These are phyloP conservation scores for Azorinus chamasolen DNA, from an alignment of 2,888 invertebrate genomes.

Conservation along the genomic window DNA sequence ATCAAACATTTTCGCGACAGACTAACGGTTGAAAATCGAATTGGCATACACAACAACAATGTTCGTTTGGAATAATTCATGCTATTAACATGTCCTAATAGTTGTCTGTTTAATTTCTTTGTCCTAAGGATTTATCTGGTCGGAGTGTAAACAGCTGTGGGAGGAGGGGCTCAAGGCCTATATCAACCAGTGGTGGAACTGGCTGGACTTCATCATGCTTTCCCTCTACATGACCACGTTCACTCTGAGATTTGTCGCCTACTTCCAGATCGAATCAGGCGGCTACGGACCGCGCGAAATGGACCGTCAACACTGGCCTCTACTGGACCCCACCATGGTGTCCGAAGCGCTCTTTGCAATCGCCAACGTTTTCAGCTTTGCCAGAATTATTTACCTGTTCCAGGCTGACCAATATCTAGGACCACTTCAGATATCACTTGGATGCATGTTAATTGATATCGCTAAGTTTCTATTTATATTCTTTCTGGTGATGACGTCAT, in stretches of 20 bases:
- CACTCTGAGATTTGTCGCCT: slow-evolving; percentile 87
- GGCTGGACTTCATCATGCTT: slow-evolving; percentile 89
- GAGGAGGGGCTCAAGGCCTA: slow-evolving; percentile 88
- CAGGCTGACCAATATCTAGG: slow-evolving; percentile 88
- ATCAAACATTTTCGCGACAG: no score
- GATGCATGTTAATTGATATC: slow-evolving; percentile 89
- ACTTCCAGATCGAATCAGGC: slow-evolving; percentile 82
- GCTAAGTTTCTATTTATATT: slow-evolving; percentile 88
- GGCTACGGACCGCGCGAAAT: slow-evolving; percentile 85
- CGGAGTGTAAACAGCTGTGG: slow-evolving; percentile 89
- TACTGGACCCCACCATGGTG: slow-evolving; percentile 88
- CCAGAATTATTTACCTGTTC: slow-evolving; percentile 88
- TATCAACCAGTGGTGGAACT: slow-evolving; percentile 88
- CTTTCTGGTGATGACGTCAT: slow-evolving; percentile 87
- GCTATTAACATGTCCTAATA: no score
- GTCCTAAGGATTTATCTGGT: slow-evolving; percentile 88
- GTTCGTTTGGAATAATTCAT: no score
- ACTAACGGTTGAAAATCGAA: no score
- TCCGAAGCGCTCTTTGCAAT: slow-evolving; percentile 88
- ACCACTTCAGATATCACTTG: slow-evolving; percentile 88
- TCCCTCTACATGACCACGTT: slow-evolving; percentile 88
- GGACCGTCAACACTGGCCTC: slow-evolving; percentile 87
- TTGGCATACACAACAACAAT: no score
- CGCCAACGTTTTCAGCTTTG: slow-evolving; percentile 88
- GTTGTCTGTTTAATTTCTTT: no score